Evolutionary conservation across 2,797 vertebrate genomes (phyloP), one percentile per base, ranked within the genome.

Genomic region (Phoeniculus purpureus): DNA sequence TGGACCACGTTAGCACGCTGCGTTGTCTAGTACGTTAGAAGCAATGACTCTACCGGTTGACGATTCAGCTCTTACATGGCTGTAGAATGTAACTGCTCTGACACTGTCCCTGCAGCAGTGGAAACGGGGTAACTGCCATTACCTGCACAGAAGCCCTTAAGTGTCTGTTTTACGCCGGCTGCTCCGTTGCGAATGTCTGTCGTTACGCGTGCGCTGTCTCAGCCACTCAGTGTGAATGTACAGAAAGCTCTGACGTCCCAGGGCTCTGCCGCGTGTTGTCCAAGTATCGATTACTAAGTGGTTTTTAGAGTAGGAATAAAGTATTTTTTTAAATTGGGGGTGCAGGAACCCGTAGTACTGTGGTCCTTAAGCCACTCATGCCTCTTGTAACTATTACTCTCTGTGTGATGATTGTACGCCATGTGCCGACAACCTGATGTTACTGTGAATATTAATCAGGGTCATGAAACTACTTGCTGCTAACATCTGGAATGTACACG

Each of bases 301-400:
- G 8, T 93, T 94, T 94, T 92, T 91, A 92, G 92, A 91, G 96
- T 94, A 97, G 96, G 84, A 97, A 96, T 90, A 96, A 96, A 95
- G 13, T 94, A 87, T 92, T 90, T 90, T 96, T 96, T 94, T 87
- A 89, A 89, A 78, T 45, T 45, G 75, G 71, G 87, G 90, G 81
- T 77, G 21, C 21, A 90, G 92, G 51, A 90, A 87, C 83, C 64
- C 60, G 7, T 59, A 10, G 27, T 45, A 27, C 15, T 3, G 43
- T 75, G 85, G 78, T 91, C 79, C 81, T 91, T 68, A 82, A 83
- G 52, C 79, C 25, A 11, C 90, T 82, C 81, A 29, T 83, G 90
- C 84, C 92, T 90, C 17, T 78, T 61, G 64, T 87, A 81, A 76
- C 66, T 87, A 22, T 55, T 68, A 65, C 7, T 31, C 66, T 48